Conservation (phyloP, 2,888 invertebrate genomes). For the Idaea straminata region DNA sequence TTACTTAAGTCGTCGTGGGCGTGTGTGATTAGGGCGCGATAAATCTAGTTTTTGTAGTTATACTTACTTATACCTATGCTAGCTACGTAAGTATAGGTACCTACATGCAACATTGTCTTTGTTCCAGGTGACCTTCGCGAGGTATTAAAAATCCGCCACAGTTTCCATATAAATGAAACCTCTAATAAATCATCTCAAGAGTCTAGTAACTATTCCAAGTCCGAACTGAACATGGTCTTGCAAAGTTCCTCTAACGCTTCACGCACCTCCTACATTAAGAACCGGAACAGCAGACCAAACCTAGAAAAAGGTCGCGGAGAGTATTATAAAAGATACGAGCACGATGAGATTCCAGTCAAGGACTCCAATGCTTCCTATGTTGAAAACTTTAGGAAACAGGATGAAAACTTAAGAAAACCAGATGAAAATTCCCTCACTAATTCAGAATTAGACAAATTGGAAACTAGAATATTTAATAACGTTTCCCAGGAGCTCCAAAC, state of each 20-base stretch:
- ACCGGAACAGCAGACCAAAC: conserved; percentile 10
- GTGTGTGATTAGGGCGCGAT: too few species aligned
- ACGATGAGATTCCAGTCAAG: conserved; percentile 59
- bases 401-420: background rate
- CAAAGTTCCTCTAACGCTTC: background rate
- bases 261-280: background rate
- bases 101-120: background rate
- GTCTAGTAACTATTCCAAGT: conserved; percentile 5
- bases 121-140: background rate
- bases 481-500: conserved; percentile 55
- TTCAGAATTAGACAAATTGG: conserved; percentile 55
- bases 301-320: conserved; percentile 25
- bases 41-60: too few species aligned
- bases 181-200: conserved; percentile 3
- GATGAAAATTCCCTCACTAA: conserved; percentile 42
- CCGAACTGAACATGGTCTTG: conserved; percentile 9
- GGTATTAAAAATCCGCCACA: background rate
- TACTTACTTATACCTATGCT: background rate
- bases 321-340: conserved; percentile 60
- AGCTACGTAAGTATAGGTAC: background rate
- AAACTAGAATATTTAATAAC: conserved; percentile 50
- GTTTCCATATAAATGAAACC: background rate
- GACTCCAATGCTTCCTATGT: conserved; percentile 46
- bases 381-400: conserved; percentile 12
- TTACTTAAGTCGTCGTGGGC: too few species aligned